phyloP scores from a whole-genome alignment of 2,888 invertebrate genomes.

The Sympetrum striolatum region DNA sequence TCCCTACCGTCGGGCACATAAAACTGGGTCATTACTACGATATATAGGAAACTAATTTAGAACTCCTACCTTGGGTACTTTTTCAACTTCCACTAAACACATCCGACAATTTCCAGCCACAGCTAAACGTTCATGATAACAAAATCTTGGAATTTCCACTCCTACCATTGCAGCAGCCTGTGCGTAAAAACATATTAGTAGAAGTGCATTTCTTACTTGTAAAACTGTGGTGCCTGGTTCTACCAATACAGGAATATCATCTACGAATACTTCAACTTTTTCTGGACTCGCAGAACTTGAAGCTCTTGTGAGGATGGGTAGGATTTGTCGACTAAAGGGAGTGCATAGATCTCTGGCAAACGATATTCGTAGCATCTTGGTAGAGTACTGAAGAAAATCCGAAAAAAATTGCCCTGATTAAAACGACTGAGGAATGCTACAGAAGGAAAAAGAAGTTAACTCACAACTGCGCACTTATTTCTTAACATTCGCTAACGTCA shows the following conservation, averaged over 20 bases:
- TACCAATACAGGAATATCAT: conserved; percentile 93
- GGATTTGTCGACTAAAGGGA: conserved; percentile 57
- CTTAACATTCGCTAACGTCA: no score
- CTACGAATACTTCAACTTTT: conserved; percentile 94
- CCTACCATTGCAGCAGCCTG: conserved; percentile 95
- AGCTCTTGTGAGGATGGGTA: conserved; percentile 53
- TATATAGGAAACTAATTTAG: no score
- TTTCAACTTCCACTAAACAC: conserved; percentile 99
- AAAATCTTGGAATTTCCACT: conserved; percentile 98
- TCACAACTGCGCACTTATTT: no score
- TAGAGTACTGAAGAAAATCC: not conserved
- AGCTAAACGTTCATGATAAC: conserved; percentile 97
- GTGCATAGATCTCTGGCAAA: conserved; percentile 69
- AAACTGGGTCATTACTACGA: no score
- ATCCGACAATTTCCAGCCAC: conserved; percentile 99
- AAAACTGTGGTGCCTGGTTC: conserved; percentile 96
- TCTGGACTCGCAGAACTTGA: conserved; percentile 66
- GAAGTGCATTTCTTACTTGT: conserved; percentile 68
- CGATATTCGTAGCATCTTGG: conserved; percentile 78
- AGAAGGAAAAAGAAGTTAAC: no score
- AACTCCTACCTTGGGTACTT: conserved; percentile 78
- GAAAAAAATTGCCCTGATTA: no score
- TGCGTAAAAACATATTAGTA: conserved; percentile 44
- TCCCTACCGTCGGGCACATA: no score
- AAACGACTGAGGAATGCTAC: no score